These are phyloP conservation scores for Colostygia pectinataria DNA, from an alignment of 2,888 invertebrate species.

Conservation along the genomic window DNA sequence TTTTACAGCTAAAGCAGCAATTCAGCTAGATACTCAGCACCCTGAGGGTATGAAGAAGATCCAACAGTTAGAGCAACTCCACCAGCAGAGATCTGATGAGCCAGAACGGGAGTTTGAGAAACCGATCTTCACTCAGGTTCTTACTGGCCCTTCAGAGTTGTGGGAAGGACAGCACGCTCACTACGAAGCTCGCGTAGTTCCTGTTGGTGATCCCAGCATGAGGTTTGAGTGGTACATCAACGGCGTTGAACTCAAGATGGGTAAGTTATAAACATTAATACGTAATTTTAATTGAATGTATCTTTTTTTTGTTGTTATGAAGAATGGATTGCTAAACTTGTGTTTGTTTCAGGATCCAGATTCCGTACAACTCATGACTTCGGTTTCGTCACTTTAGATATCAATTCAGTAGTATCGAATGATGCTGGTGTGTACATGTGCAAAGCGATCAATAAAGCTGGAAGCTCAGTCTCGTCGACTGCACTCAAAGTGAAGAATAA, in stretches of 20 bases:
- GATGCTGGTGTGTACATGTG: conserved; percentile 97
- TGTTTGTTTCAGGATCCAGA: conserved; percentile 86
- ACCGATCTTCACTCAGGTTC: conserved; percentile 94
- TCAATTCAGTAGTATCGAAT: conserved; percentile 92
- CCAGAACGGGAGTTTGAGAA: conserved; percentile 93
- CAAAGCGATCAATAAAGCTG: conserved; percentile 96
- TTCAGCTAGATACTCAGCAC: conserved; percentile 95
- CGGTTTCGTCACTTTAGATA: conserved; percentile 96
- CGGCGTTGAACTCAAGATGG: conserved; percentile 95
- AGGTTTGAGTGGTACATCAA: conserved; percentile 98
- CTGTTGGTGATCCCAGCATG: conserved; percentile 96
- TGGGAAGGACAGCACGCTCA: conserved; percentile 96
- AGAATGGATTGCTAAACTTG: neutral
- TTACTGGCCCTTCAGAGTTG: conserved; percentile 94
- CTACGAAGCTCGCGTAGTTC: conserved; percentile 95
- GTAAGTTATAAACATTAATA: conserved; percentile 65
- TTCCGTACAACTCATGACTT: conserved; percentile 97
- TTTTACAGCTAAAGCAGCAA: conserved; percentile 89
- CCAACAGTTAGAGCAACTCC: conserved; percentile 91
- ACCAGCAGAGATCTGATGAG: conserved; percentile 86
- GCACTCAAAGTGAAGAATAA: conserved; percentile 94
- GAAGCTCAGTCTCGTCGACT: conserved; percentile 96
- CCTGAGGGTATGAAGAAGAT: conserved; percentile 96
- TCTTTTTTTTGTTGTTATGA: too few species aligned
- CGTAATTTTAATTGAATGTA: neutral